Percentiles rank a stretch among this genome's conserved stretches.
Conservation (phyloP, 2,888 invertebrate genomes). For the Pyralis farinalis region DNA sequence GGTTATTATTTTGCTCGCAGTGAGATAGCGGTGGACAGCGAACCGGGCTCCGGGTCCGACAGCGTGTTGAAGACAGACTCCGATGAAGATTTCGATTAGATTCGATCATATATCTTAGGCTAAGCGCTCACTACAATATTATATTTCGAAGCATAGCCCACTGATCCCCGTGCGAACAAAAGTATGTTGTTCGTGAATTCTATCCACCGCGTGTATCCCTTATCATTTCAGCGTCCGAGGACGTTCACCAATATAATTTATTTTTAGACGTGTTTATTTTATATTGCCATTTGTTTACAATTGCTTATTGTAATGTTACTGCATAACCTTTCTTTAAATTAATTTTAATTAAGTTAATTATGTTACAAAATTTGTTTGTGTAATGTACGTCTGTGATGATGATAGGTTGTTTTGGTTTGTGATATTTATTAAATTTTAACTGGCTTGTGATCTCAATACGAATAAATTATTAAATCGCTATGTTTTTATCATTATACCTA, state of each 20-base stretch:
- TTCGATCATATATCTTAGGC: constrained; percentile 21
- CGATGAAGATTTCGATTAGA: constrained; percentile 72
- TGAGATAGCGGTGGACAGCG: constrained; percentile 67
- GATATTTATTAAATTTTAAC: constrained; percentile 57
- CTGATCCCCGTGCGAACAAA: no score
- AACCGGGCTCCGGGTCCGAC: constrained; percentile 69
- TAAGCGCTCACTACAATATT: constrained; percentile 20
- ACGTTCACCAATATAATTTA: constrained; percentile 4
- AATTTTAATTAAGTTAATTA: constrained; percentile 10
- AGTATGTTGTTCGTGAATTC: no score
- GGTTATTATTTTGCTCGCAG: constrained; percentile 34
- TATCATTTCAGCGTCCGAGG: neutral
- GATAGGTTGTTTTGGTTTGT: constrained; percentile 39
- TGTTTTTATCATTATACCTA: no score
- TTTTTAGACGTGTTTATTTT: constrained; percentile 18
- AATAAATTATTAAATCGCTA: constrained; percentile 57
- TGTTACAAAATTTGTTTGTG: constrained; percentile 29
- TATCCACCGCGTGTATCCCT: no score
- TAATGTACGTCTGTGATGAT: constrained; percentile 22
- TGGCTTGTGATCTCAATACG: constrained; percentile 73
- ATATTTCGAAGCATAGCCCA: neutral
- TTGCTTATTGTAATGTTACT: constrained; percentile 7
- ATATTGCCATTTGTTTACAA: constrained; percentile 11
- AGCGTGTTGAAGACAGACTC: constrained; percentile 74
- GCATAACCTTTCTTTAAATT: constrained; percentile 12